Evolutionary conservation across 2,888 invertebrate species (phyloP), one percentile per base, ranked within the genome.

Genomic region (Cinara cedri): DNA sequence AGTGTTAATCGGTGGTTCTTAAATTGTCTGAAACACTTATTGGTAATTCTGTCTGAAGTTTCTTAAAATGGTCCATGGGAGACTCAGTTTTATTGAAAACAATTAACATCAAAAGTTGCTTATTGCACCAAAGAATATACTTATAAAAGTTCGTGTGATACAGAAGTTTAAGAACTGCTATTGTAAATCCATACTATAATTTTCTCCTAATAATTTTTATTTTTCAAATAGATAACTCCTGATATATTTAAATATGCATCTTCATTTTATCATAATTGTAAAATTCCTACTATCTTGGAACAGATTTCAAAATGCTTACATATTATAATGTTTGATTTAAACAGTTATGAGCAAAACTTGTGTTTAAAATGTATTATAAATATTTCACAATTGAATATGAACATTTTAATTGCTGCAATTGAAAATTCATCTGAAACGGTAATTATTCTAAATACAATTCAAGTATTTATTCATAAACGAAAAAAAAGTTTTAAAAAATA

Each of bases 211-310:
- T 49, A 9, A 6, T 66, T 49, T 49, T 21, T 21, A 6, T 49
- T 1, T 42, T 63, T 66, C 24, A 21, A 42, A 60, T 19, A 78
- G 78, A 51, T 70, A 51, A n/a, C 70, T 60, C 51, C 16, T 24
- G 49, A 49, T 1, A 34, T 78, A 46, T 34, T 78, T 3, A 1
- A 21, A 13, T 21, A 60, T 19, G 46, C 9, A 14, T 46, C 11
- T 60, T 57, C n/a, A 21, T 78, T 70, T 60, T 78, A 68, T 42
- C 21, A 34, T 14, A 51, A 14, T 16, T 78, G 68, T 26, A 51
- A 57, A 51, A 24, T 21, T 51, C 70, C 78, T 55, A 70, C 68
- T 24, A 11, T 78, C 21, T 60, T 78, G 70, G 70, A 78, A 42
- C 42, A 60, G 21, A 16, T 78, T 42, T 78, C 78, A 34, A 78